These are phyloP conservation scores for Monochamus alternatus DNA, from an alignment of 2,888 invertebrate species.

Conservation along the genomic window DNA sequence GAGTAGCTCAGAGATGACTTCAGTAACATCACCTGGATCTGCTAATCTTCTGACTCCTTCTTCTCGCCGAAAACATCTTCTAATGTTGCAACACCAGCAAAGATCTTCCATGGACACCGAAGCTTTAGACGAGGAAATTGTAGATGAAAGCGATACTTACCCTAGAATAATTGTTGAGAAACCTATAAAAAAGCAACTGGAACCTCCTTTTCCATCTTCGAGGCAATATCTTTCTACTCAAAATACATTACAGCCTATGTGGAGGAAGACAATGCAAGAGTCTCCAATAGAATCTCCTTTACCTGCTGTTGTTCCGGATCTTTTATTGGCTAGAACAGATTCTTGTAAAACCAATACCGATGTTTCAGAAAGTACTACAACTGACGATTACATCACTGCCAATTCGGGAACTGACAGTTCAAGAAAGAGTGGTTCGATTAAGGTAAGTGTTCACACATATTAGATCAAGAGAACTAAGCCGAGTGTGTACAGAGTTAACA, in stretches of 20 bases:
- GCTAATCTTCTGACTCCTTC: conserved; percentile 83
- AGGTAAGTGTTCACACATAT: conserved; percentile 67
- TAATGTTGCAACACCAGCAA: conserved; percentile 88
- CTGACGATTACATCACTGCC: conserved; percentile 91
- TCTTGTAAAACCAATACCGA: conserved; percentile 84
- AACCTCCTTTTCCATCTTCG: conserved; percentile 46
- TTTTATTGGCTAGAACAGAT: conserved; percentile 79
- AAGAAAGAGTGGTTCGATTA: conserved; percentile 78
- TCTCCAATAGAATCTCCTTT: conserved; percentile 65
- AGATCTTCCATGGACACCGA: conserved; percentile 90
- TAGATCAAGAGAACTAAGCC: no score
- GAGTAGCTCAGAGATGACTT: conserved; percentile 71
- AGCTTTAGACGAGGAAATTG: conserved; percentile 41
- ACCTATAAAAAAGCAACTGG: conserved; percentile 40
- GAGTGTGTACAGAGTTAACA: no score
- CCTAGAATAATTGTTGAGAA: conserved; percentile 55
- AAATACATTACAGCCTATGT: conserved; percentile 24
- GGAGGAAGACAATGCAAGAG: conserved; percentile 46
- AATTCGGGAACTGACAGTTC: conserved; percentile 81
- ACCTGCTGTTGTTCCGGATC: conserved; percentile 68
- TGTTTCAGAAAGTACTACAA: conserved; percentile 90
- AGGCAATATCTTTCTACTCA: conserved; percentile 14
- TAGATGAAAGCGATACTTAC: conserved; percentile 40
- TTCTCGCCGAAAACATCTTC: conserved; percentile 83
- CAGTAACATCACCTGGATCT: conserved; percentile 73